Conservation (phyloP, 1,140 invertebrate species). For the Solenopsis invicta region DNA sequence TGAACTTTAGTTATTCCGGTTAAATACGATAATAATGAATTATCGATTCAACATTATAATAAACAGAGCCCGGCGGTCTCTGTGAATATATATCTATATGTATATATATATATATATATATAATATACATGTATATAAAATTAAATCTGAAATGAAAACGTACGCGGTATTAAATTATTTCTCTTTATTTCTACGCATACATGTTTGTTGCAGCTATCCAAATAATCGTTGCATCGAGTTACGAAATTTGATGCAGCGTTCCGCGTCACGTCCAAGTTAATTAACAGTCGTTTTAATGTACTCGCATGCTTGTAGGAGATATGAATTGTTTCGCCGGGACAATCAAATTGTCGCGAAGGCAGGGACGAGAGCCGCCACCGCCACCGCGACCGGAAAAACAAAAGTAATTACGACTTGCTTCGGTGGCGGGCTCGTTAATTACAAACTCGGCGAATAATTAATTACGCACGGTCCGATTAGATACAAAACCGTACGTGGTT, state of each 20-base stretch:
- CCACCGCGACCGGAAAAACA: background rate
- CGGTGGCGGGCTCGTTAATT: constrained; percentile 33
- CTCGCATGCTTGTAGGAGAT: background rate
- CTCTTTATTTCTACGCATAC: background rate
- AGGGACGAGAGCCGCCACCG: background rate
- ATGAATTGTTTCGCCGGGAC: background rate
- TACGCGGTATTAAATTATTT: constrained; percentile 7
- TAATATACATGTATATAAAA: background rate
- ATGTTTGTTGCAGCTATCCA: background rate
- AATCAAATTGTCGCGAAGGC: constrained; percentile 15
- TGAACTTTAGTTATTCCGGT: constrained; percentile 41
- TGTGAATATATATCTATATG: background rate
- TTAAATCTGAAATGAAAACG: constrained; percentile 13
- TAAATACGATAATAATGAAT: constrained; percentile 50
- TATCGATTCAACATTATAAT: constrained; percentile 35
- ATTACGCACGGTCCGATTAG: constrained; percentile 56
- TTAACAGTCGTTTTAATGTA: background rate
- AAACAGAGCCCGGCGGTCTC: background rate
- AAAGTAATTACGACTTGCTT: constrained; percentile 50
- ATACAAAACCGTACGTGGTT: constrained; percentile 56
- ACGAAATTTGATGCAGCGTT: background rate
- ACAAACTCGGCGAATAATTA: constrained; percentile 50
- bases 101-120: too few species aligned
- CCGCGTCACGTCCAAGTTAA: background rate
- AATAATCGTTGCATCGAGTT: background rate